Conservation (phyloP, 2,113 vertebrate species). For the Oreochromis aureus region DNA sequence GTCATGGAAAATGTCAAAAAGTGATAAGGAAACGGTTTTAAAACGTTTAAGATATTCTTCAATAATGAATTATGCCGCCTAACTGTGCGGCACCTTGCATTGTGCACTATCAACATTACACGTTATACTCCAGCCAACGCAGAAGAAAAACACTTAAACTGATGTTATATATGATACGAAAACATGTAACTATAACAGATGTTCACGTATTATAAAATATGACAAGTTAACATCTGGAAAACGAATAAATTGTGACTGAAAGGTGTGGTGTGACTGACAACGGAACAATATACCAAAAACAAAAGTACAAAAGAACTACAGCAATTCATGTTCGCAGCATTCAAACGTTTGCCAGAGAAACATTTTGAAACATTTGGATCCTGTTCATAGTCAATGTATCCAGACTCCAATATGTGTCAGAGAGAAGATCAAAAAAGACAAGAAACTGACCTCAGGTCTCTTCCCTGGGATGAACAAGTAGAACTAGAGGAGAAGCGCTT, state of each 20-base stretch:
- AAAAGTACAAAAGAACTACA: not conserved
- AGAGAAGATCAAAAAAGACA: not conserved
- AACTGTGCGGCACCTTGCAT: not conserved
- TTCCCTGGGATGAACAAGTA: not conserved
- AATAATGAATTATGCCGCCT: fast-evolving
- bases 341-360: not conserved
- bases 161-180: not conserved
- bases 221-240: not conserved
- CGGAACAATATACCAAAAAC: no score
- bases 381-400: not conserved
- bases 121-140: not conserved
- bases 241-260: fast-evolving
- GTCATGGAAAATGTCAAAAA: not conserved
- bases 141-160: not conserved
- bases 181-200: not conserved
- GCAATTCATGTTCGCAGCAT: not conserved
- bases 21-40: not conserved
- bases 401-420: not conserved
- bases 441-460: fast-evolving
- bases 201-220: not conserved
- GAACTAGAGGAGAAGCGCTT: not conserved
- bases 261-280: not conserved
- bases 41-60: not conserved
- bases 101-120: not conserved
- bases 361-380: not conserved